Conservation (phyloP, 1,140 invertebrate species). For the Rhyzopertha dominica region DNA sequence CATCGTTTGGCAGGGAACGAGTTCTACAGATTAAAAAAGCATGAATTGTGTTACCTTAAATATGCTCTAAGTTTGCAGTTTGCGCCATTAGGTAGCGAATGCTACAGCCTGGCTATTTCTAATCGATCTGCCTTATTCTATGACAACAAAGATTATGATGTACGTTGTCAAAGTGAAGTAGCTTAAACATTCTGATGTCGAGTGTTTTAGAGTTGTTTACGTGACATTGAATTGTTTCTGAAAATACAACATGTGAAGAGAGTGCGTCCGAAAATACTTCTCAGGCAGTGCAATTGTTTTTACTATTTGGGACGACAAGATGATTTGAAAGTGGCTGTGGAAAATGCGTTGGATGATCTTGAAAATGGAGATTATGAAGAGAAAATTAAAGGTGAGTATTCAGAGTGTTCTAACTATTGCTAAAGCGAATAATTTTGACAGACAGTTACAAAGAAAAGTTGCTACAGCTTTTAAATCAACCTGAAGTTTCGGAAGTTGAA, state of each 20-base stretch:
- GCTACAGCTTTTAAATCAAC: conserved; percentile 23
- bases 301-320: conserved; percentile 25
- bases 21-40: no score
- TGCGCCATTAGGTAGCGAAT: no score
- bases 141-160: conserved; percentile 34
- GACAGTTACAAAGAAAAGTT: conserved; percentile 25
- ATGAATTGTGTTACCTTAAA: no score
- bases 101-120: conserved; percentile 32
- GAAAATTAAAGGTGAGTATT: conserved; percentile 28
- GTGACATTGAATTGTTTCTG: conserved; percentile 35
- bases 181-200: neutral
- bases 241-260: conserved; percentile 29
- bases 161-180: conserved; percentile 7
- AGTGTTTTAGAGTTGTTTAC: conserved; percentile 30
- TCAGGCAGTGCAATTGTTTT: conserved; percentile 35
- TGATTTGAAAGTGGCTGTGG: conserved; percentile 26
- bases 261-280: conserved; percentile 32
- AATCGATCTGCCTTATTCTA: conserved; percentile 38
- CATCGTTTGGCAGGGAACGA: no score
- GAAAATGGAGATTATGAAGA: conserved; percentile 20
- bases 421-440: conserved; percentile 10
- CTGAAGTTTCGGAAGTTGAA: conserved; percentile 19
- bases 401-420: neutral
- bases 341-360: conserved; percentile 24
- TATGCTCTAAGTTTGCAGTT: no score